Conservation (phyloP, 2,888 invertebrate species). For the Agrochola lota region DNA sequence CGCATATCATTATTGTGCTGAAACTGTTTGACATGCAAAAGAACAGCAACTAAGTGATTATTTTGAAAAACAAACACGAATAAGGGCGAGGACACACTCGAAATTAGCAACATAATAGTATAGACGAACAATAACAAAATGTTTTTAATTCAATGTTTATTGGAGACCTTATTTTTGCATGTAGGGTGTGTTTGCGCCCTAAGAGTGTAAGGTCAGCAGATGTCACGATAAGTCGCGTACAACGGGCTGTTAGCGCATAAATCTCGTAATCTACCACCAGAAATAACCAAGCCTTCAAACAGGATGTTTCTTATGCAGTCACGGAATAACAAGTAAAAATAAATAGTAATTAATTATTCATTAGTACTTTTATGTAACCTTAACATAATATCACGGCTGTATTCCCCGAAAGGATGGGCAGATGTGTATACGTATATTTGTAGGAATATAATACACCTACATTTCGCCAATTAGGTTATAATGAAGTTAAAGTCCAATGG, state of each 20-base stretch:
- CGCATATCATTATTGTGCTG: constrained; percentile 56
- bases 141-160: neutral
- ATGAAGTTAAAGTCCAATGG: neutral
- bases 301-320: constrained; percentile 71
- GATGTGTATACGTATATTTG: neutral
- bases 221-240: constrained; percentile 72
- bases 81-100: neutral
- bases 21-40: constrained; percentile 42
- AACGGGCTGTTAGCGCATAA: constrained; percentile 78
- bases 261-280: constrained; percentile 79
- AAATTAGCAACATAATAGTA: neutral
- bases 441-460: neutral
- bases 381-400: neutral
- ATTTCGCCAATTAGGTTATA: neutral
- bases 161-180: constrained; percentile 25
- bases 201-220: constrained; percentile 78
- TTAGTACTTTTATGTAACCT: neutral
- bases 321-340: constrained; percentile 24
- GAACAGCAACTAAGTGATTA: constrained; percentile 26
- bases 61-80: constrained; percentile 20
- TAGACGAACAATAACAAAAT: neutral
- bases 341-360: constrained; percentile 20
- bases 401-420: neutral
- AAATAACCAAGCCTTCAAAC: constrained; percentile 67
- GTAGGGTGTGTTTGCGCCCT: constrained; percentile 50